Evolutionary conservation across 2,797 vertebrate genomes (phyloP).

Genomic region (Kryptolebias ocellatus): DNA sequence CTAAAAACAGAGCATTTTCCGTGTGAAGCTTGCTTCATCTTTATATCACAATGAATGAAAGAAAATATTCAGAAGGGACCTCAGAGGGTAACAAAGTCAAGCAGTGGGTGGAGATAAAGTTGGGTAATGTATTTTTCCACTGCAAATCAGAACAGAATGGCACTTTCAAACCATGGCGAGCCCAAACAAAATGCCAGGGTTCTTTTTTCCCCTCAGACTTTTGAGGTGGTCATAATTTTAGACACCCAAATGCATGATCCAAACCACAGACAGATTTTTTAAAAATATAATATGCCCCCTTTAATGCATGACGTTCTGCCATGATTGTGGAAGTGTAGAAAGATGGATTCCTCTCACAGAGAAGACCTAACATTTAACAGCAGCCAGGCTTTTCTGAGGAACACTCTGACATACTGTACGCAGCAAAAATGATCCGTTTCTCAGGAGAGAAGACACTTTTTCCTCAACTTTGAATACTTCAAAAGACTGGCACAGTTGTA

Average conservation of each 20-base stretch:
- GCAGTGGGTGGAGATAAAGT: constrained; percentile 1
- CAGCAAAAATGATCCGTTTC: constrained; percentile 37
- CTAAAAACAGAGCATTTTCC: not conserved
- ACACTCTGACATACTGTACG: constrained; percentile 33
- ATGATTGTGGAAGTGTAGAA: constrained; percentile 46
- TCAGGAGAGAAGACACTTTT: constrained; percentile 61
- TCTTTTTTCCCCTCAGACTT: not conserved
- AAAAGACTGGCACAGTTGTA: constrained; percentile 67
- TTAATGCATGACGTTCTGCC: constrained; percentile 38
- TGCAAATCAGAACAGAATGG: not conserved
- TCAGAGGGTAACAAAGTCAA: not conserved
- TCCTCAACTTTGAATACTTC: constrained; percentile 65
- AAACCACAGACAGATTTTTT: not conserved
- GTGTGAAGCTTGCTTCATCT: not conserved
- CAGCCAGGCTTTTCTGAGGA: constrained; percentile 28
- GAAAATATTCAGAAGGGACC: not conserved
- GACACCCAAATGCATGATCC: constrained; percentile 2
- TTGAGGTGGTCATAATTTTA: constrained; percentile 1
- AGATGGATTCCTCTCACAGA: constrained; percentile 53
- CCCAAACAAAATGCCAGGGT: not conserved
- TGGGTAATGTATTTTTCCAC: not conserved
- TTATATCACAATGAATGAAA: not conserved
- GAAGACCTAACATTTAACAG: constrained; percentile 49
- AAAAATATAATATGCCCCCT: not conserved
- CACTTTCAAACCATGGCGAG: not conserved